phyloP scores from a whole-genome alignment of 2,888 invertebrate genomes.

The Dryomyza anilis region DNA sequence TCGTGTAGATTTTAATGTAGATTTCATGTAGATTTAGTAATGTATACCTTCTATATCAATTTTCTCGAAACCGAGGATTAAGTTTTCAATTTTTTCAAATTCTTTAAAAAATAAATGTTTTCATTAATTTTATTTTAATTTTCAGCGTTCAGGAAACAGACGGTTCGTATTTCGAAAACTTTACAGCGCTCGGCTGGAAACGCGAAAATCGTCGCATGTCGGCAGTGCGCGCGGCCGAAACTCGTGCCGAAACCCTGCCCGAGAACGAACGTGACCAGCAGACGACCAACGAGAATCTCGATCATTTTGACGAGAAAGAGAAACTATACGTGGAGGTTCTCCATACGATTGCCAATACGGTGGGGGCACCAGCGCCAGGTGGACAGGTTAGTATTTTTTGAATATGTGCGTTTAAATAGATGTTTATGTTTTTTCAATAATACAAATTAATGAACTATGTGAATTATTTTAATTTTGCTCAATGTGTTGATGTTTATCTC shows the following conservation, averaged over 20 bases:
- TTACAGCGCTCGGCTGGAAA: constrained; percentile 90
- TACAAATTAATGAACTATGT: no score
- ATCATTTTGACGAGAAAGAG: constrained; percentile 65
- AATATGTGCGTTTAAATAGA: no score
- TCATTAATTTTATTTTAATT: neutral
- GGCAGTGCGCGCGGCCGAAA: constrained; percentile 76
- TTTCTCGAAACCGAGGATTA: neutral
- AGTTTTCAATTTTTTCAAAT: neutral
- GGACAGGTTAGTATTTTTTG: constrained; percentile 67
- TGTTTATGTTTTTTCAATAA: no score
- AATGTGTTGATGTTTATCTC: no score
- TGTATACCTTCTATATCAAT: no score
- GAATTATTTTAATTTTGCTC: no score
- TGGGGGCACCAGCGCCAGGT: constrained; percentile 76
- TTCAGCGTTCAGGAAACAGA: constrained; percentile 91
- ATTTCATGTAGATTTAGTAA: no score
- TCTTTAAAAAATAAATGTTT: neutral
- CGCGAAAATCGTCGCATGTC: constrained; percentile 86
- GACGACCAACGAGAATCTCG: constrained; percentile 51
- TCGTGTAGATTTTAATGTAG: no score
- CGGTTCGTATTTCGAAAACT: constrained; percentile 92
- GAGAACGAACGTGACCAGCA: constrained; percentile 60
- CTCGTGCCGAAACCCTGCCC: constrained; percentile 73
- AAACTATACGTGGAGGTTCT: constrained; percentile 87
- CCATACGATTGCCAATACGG: constrained; percentile 95